Base-by-base conservation (phyloP, 2,113 vertebrate genomes). In the Zingel zingel region DNA sequence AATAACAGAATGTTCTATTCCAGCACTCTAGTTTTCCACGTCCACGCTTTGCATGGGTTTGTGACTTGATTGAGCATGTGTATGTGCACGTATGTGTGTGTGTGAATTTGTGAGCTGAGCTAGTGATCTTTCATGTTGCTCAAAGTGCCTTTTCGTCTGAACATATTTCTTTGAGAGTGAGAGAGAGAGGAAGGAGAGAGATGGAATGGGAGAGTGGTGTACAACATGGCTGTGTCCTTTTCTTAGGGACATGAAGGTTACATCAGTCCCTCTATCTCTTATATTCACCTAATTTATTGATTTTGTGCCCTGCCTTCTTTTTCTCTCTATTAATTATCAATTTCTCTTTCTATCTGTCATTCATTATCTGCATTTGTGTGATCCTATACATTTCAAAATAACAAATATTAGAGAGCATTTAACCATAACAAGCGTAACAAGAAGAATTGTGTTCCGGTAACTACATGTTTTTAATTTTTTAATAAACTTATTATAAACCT, bases 1-100 rank as follows among this genome's bases (percentile, higher is more conserved):
- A 92, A 82, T 89, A 93, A 93, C 91, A 91, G 77, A 91, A 93
- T 92, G 93, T 95, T 93, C 91, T 90, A 88, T 91, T 94, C 91
- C 71, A 77, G 66, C 61, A 23, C 82, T 90, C 83, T 62, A 80
- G 65, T 89, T 89, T 90, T 86, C 78, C 83, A 83, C n/a, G 8
- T 80, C 66, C 59, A 23, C 6, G 15, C 63, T 87, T 89, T 90
- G 84, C 77, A 79, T 77, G 67, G 54, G 67, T 90, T 84, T 88
- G 56, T 79, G 61, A 80, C 78, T 70, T 81, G 27, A 70, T 21
- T 57, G 51, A 65, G 65, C 1, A 0, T 65, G 27, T 74, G 54
- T 33, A 43, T 14, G 50, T 39, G 36, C 48, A 64, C 48, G 47
- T 56, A 57, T 39, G 23, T 33, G 63, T 51, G 36, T 64, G 39